These are phyloP conservation scores for Prunella fulvescens DNA, from an alignment of 2,113 vertebrate species.

Conservation along the genomic window DNA sequence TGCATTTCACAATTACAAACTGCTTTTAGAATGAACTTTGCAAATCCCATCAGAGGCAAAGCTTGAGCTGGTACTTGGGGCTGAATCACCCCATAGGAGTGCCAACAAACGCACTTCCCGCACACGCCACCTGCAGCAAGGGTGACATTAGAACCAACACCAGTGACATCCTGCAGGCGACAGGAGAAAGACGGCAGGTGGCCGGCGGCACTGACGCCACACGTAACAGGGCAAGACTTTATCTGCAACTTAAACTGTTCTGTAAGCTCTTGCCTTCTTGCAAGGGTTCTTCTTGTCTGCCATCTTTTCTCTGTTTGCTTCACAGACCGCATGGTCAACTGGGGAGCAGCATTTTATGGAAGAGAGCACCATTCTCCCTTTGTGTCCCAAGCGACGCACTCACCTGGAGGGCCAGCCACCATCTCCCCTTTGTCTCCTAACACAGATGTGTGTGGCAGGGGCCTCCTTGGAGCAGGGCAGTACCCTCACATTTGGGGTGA, in stretches of 20 bases:
- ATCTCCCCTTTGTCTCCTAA: background rate
- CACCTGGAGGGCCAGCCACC: rapidly evolving
- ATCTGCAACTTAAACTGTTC: background rate
- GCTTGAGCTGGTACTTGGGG: background rate
- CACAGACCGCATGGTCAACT: background rate
- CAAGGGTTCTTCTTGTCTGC: background rate
- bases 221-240: rapidly evolving
- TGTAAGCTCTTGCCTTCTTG: rapidly evolving
- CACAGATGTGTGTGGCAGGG: rapidly evolving
- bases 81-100: too few species aligned
- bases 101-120: rapidly evolving
- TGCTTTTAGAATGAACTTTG: background rate
- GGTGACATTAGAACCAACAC: background rate
- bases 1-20: background rate
- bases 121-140: background rate
- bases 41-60: background rate
- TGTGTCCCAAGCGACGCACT: rapidly evolving
- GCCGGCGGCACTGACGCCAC: too few species aligned
- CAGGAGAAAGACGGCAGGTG: background rate
- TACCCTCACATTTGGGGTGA: too few species aligned
- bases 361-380: background rate
- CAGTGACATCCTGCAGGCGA: rapidly evolving
- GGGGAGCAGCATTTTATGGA: background rate
- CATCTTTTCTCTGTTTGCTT: background rate
- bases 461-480: rapidly evolving